phyloP scores from a whole-genome alignment of 2,113 vertebrate genomes.

The Astatoreochromis straeleni region DNA sequence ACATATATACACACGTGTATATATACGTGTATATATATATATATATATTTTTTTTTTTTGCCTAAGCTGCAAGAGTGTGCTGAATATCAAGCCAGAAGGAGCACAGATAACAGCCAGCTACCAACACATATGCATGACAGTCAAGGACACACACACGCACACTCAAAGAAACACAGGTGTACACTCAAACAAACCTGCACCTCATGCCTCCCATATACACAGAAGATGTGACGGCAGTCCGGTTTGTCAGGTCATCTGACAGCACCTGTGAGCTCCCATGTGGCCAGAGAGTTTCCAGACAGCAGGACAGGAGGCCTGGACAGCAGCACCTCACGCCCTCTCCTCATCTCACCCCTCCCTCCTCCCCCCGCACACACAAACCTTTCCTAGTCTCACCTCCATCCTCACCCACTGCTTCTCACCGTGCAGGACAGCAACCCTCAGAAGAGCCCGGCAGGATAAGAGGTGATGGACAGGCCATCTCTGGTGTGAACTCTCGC shows the following conservation, averaged over 20 bases:
- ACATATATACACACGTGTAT: rapidly evolving
- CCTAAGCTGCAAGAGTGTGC: not conserved
- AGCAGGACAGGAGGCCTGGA: conserved; percentile 54
- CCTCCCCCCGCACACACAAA: not conserved
- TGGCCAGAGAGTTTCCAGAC: conserved; percentile 52
- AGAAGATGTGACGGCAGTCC: conserved; percentile 45
- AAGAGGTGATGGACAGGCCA: conserved; percentile 56
- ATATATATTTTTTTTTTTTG: not conserved
- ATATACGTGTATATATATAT: rapidly evolving
- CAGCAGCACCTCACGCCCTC: conserved; percentile 35
- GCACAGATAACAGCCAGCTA: conserved; percentile 12
- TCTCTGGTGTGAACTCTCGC: conserved; percentile 41
- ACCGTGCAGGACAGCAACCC: conserved; percentile 53
- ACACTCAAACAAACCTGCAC: conserved; percentile 9
- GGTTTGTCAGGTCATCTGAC: conserved; percentile 57
- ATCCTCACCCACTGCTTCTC: conserved; percentile 46
- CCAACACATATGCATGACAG: conserved; percentile 22
- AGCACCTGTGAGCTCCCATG: conserved; percentile 51
- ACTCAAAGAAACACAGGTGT: conserved; percentile 21
- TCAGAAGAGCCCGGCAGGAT: conserved; percentile 52
- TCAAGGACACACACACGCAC: conserved; percentile 25
- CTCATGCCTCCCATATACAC: not conserved
- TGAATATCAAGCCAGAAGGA: conserved; percentile 23
- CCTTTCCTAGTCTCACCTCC: not conserved
- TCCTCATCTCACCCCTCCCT: not conserved